phyloP scores from a whole-genome alignment of 2,888 invertebrate genomes.

The Smittia sp. region DNA sequence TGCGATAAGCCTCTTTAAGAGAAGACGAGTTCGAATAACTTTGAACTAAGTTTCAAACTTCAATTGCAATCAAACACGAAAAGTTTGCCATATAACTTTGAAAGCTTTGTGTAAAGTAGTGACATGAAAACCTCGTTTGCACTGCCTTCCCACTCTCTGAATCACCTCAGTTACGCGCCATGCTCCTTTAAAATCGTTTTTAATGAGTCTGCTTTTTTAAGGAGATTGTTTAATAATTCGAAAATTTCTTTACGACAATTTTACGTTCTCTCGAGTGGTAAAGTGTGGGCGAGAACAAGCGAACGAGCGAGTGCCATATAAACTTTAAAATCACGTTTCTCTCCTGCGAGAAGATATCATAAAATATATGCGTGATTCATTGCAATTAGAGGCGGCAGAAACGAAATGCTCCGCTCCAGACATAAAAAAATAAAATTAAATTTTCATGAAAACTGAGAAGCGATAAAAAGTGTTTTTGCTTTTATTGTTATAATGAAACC shows the following conservation, averaged over 20 bases:
- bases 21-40: too few species aligned
- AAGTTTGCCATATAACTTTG: too few species aligned
- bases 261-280: neutral
- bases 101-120: too few species aligned
- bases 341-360: neutral
- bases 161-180: neutral
- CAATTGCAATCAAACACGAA: too few species aligned
- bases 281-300: neutral
- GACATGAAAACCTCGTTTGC: too few species aligned
- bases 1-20: too few species aligned
- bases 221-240: neutral
- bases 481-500: conserved; percentile 25
- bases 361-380: conserved; percentile 31
- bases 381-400: conserved; percentile 16
- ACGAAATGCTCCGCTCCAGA: neutral
- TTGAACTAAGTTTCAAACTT: too few species aligned
- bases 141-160: too few species aligned
- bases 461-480: conserved; percentile 39
- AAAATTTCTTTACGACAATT: conserved; percentile 18
- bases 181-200: neutral
- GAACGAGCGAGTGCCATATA: neutral
- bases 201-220: neutral
- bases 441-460: conserved; percentile 35
- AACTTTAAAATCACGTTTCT: conserved; percentile 18
- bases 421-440: conserved; percentile 34